phyloP scores from a whole-genome alignment of 2,113 vertebrate genomes.

The Turdus rufiventris region DNA sequence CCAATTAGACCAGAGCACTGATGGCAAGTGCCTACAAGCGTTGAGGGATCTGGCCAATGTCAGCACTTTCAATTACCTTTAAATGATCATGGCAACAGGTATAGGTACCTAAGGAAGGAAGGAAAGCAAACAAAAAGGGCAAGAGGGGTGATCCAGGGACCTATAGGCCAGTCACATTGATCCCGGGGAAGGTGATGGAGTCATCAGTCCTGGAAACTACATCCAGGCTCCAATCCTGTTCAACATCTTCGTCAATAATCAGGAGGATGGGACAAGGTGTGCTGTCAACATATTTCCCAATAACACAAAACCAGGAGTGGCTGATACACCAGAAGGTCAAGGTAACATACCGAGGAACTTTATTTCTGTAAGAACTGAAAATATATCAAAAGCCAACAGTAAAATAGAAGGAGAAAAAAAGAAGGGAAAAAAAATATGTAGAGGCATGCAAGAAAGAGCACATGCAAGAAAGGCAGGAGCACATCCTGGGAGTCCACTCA shows the following conservation, averaged over 20 bases:
- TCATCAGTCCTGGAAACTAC: not conserved
- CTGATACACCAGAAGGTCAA: not conserved
- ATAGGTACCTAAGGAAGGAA: not conserved
- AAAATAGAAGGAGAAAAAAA: too few relatives aligned
- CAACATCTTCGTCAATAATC: not conserved
- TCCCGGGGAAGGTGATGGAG: not conserved
- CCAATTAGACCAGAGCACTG: not conserved
- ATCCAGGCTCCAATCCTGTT: not conserved
- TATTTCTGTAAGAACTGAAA: too few relatives aligned
- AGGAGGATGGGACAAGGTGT: not conserved
- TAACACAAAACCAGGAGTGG: not conserved
- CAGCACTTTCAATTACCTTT: not conserved
- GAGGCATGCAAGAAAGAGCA: too few relatives aligned
- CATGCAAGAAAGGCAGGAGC: not conserved
- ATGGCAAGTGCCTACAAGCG: not conserved
- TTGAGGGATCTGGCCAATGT: not conserved
- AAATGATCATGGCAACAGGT: not conserved
- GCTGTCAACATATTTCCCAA: not conserved
- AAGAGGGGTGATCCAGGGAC: not conserved
- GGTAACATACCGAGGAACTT: not conserved
- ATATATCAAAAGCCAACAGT: too few relatives aligned
- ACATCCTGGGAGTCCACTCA: not conserved
- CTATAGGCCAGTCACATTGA: not conserved
- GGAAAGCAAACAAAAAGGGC: not conserved
- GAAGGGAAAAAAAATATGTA: too few relatives aligned